Percentiles rank a stretch among this genome's conserved stretches.
Conservation (phyloP, 2,888 invertebrate species). For the Leucoptera coffeella region DNA sequence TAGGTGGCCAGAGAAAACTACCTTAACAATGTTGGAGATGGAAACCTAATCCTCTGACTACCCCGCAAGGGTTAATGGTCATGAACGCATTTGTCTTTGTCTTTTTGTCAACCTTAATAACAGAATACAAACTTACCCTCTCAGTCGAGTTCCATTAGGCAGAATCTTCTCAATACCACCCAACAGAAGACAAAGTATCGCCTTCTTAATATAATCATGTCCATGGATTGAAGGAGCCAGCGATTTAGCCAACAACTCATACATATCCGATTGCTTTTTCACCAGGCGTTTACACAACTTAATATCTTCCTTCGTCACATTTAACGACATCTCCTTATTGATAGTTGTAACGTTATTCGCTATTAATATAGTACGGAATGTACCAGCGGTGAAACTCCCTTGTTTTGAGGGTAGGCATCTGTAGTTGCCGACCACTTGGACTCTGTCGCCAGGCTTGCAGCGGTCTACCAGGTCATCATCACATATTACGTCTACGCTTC, state of each 20-base stretch:
- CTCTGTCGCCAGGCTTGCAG: constrained; percentile 94
- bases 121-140: constrained; percentile 58
- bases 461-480: constrained; percentile 95
- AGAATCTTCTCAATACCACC: constrained; percentile 94
- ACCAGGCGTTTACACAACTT: constrained; percentile 79
- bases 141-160: constrained; percentile 83
- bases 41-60: too few species aligned
- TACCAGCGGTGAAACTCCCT: constrained; percentile 87
- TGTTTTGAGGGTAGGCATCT: constrained; percentile 92
- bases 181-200: constrained; percentile 86
- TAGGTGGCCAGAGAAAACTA: too few species aligned
- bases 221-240: constrained; percentile 98
- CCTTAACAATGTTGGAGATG: too few species aligned
- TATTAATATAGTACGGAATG: constrained; percentile 85
- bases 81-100: too few species aligned
- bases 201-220: constrained; percentile 92
- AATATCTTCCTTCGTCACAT: constrained; percentile 81
- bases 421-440: constrained; percentile 93
- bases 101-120: constrained; percentile 2
- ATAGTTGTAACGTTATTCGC: constrained; percentile 88
- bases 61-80: too few species aligned
- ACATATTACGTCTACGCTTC: constrained; percentile 89
- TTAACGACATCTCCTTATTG: constrained; percentile 77
- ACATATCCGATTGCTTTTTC: constrained; percentile 70
- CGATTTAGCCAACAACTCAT: constrained; percentile 84